Conservation (phyloP, 1,140 invertebrate species). For the Propsilocerus akamusi region DNA sequence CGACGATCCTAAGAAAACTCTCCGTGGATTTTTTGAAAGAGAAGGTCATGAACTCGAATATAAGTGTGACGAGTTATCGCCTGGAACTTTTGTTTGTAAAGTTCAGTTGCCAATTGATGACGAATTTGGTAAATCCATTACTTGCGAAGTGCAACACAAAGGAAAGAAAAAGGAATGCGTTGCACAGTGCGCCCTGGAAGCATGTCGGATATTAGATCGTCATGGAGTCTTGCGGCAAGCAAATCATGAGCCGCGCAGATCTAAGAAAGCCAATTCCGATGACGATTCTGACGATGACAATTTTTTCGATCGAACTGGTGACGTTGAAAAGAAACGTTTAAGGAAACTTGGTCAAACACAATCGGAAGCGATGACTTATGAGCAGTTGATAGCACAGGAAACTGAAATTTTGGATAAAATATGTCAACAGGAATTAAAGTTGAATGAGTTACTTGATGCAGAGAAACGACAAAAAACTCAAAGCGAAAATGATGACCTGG, state of each 20-base stretch:
- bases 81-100: slow-evolving; percentile 53
- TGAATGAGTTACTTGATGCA: slow-evolving; percentile 24
- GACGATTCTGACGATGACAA: slow-evolving; percentile 94
- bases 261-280: slow-evolving; percentile 44
- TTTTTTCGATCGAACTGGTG: slow-evolving; percentile 87
- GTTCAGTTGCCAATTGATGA: slow-evolving; percentile 61
- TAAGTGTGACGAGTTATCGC: slow-evolving; percentile 60
- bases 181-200: slow-evolving; percentile 81
- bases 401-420: slow-evolving; percentile 35
- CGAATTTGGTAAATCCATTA: slow-evolving; percentile 45
- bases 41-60: slow-evolving; percentile 79
- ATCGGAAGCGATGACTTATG: slow-evolving; percentile 45
- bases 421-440: slow-evolving; percentile 31
- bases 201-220: slow-evolving; percentile 77
- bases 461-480: slow-evolving; percentile 14
- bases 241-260: slow-evolving; percentile 38
- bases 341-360: slow-evolving; percentile 36
- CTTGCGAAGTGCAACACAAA: slow-evolving; percentile 68
- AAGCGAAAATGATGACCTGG: slow-evolving; percentile 35
- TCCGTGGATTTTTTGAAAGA: slow-evolving; percentile 86
- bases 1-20: slow-evolving; percentile 87
- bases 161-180: slow-evolving; percentile 93
- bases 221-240: slow-evolving; percentile 59
- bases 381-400: slow-evolving; percentile 62
- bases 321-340: slow-evolving; percentile 72